Evolutionary conservation across 2,797 vertebrate genomes (phyloP).

Genomic region (Taeniopygia guttata): DNA sequence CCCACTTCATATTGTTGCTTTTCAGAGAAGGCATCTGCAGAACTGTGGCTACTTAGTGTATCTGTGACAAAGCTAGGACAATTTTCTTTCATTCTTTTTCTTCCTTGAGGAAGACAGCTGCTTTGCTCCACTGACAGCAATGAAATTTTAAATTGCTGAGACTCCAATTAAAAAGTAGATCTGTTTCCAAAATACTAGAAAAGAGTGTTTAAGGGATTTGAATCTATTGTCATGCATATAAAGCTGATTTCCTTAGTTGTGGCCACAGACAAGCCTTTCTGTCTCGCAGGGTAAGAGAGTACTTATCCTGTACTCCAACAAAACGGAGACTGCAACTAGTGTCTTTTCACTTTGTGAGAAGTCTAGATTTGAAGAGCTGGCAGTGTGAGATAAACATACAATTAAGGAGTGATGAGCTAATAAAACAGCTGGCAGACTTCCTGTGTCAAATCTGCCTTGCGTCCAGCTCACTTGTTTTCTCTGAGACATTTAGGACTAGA

Average conservation of each 20-base stretch:
- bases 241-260: conserved; percentile 13
- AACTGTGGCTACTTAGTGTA: neutral
- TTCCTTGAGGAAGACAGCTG: conserved; percentile 16
- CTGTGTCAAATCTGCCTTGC: neutral
- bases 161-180: conserved; percentile 41
- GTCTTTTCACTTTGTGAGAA: neutral
- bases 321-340: neutral
- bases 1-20: neutral
- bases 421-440: conserved; percentile 27
- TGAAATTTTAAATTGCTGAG: conserved; percentile 42
- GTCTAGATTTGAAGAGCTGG: conserved; percentile 15
- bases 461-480: neutral
- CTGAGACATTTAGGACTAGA: neutral
- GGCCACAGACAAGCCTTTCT: neutral
- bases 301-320: neutral
- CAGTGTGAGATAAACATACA: neutral
- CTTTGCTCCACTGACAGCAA: conserved; percentile 24
- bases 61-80: neutral
- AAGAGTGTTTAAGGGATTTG: neutral
- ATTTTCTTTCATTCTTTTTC: neutral
- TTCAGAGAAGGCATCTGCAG: neutral
- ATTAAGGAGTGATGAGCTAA: neutral
- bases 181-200: conserved; percentile 31
- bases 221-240: conserved; percentile 27
- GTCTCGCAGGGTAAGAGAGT: neutral